Percentiles rank a stretch among this genome's conserved stretches.
Conservation (phyloP, 2,888 invertebrate genomes). For the Phengaris arion region DNA sequence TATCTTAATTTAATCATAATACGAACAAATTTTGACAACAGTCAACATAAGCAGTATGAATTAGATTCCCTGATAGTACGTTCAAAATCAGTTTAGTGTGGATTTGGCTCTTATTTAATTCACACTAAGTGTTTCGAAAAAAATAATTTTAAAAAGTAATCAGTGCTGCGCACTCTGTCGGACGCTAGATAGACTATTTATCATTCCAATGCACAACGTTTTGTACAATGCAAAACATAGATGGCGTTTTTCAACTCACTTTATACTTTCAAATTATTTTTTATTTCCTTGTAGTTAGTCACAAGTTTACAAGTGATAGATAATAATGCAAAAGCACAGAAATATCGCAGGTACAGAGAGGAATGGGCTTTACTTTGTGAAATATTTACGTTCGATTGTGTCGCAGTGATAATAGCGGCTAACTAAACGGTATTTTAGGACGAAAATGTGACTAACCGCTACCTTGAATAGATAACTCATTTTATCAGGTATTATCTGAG, state of each 20-base stretch:
- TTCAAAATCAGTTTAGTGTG: too few relatives aligned
- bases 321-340: neutral
- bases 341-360: neutral
- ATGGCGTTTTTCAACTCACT: neutral
- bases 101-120: too few relatives aligned
- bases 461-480: slow-evolving; percentile 37
- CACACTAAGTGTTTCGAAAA: too few relatives aligned
- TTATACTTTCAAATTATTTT: neutral
- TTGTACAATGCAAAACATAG: neutral
- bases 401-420: slow-evolving; percentile 4
- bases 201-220: neutral
- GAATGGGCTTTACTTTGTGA: slow-evolving; percentile 25
- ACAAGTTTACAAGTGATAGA: slow-evolving; percentile 9
- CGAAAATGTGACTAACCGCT: slow-evolving; percentile 46
- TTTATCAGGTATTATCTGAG: slow-evolving; percentile 48
- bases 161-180: neutral
- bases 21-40: too few relatives aligned
- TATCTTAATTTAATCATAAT: too few relatives aligned
- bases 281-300: slow-evolving; percentile 17
- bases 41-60: too few relatives aligned
- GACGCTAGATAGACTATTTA: neutral
- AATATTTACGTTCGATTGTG: neutral
- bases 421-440: slow-evolving; percentile 31
- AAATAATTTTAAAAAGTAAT: neutral
- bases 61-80: too few relatives aligned